Conservation (phyloP, 2,888 invertebrate genomes). For the Microctonus brassicae region DNA sequence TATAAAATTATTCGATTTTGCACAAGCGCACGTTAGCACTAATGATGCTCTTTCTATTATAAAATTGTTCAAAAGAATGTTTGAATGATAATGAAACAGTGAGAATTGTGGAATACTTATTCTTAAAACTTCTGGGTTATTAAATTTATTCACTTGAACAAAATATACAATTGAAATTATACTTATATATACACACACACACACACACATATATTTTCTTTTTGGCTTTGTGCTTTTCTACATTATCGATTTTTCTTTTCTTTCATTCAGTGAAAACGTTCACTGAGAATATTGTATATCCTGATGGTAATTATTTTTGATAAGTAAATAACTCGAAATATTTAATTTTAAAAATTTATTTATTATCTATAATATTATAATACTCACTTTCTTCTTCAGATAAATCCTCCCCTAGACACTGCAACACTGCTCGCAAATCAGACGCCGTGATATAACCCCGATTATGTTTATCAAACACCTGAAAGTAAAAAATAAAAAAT, state of each 20-base stretch:
- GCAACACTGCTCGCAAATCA: constrained; percentile 87
- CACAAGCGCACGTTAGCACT: background rate
- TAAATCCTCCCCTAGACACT: constrained; percentile 89
- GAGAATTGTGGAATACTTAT: background rate
- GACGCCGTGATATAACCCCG: constrained; percentile 93
- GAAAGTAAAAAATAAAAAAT: constrained; percentile 39
- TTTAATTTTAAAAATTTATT: background rate
- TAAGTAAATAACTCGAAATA: background rate
- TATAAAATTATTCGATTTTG: background rate
- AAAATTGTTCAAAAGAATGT: background rate
- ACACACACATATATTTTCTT: background rate
- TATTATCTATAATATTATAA: background rate
- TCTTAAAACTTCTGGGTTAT: background rate
- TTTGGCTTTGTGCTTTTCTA: too few species aligned
- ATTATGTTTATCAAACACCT: constrained; percentile 89
- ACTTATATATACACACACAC: background rate
- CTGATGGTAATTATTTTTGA: too few species aligned
- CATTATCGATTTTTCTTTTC: background rate
- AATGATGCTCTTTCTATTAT: background rate
- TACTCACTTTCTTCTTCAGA: constrained; percentile 91
- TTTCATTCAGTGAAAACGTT: background rate
- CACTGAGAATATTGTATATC: background rate
- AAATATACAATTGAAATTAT: background rate
- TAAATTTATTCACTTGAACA: constrained; percentile 13
- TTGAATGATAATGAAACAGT: background rate